Conservation (phyloP, 1,140 invertebrate genomes). For the Charaxes varanes region DNA sequence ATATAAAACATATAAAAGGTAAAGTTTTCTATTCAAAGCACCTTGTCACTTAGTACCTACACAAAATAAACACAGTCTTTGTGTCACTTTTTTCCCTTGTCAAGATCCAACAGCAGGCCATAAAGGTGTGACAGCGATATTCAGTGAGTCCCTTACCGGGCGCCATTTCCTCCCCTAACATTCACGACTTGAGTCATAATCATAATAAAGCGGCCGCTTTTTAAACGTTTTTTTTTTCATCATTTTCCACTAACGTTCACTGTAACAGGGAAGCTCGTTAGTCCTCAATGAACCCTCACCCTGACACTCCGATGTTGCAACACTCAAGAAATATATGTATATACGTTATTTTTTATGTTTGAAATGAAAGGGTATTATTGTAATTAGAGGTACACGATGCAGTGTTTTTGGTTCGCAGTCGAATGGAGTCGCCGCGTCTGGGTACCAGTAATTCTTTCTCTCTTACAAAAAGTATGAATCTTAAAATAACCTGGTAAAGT, state of each 20-base stretch:
- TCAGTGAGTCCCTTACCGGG: conserved; percentile 25
- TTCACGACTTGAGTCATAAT: conserved; percentile 59
- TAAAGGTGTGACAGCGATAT: conserved; percentile 46
- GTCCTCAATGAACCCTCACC: conserved; percentile 6
- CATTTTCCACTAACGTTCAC: conserved; percentile 15
- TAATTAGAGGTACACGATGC: no score
- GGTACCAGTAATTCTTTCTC: no score
- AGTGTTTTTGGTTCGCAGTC: no score
- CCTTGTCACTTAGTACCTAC: no score
- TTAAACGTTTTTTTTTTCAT: conserved; percentile 37
- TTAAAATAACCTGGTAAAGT: no score
- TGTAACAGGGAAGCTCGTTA: conserved; percentile 16
- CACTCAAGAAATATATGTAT: conserved; percentile 4
- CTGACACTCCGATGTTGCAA: no score
- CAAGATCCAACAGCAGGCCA: conserved; percentile 31
- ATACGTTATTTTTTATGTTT: neutral
- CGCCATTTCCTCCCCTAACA: conserved; percentile 63
- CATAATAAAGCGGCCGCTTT: conserved; percentile 59
- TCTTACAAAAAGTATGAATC: no score
- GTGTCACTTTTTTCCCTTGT: conserved; percentile 31
- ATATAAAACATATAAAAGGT: no score
- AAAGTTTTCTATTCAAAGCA: no score
- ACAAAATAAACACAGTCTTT: no score
- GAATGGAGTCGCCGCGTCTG: no score
- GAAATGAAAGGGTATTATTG: neutral